Base-by-base conservation (phyloP, 1,140 invertebrate genomes). In the Parapsyche elsis region DNA sequence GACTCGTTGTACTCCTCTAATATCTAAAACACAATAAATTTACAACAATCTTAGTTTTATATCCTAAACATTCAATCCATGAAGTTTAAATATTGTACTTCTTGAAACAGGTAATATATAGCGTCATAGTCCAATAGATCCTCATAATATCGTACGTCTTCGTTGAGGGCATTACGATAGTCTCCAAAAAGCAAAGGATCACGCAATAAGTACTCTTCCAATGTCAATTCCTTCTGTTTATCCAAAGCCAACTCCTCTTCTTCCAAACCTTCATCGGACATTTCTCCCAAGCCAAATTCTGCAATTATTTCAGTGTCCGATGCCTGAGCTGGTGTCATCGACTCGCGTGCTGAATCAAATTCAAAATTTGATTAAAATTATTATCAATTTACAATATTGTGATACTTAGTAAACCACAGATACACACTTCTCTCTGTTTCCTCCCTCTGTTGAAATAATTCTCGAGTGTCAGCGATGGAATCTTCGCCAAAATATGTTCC, bases 171-270 rank as follows among this genome's bases (percentile, higher is more conserved):
- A 84, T 96, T 97, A 45, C 95, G 90, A 77, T 94, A 97, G 85
- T 98, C 96, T 0, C 96, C 96, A 86, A 94, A 98, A 0, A 98
- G 88, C 46, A 96, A 83, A 0, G 96, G 96, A 89, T 97, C 93
- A 53, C 94, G 89, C 75, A 96, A 88, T 0, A 91, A 91, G 84
- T 93, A 95, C 44, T 94, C 91, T 85, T 93, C 85, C 82, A 93
- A 85, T 61, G 87, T 88, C n/a, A 87, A 76, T 74, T 85, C 84
- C 85, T 92, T 87, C 74, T 90, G 85, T 85, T 85, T 87, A 88
- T 87, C 85, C n/a, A 85, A 78, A 64, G 86, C 86, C 71, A 84
- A 80, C 53, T 84, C 84, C 61, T 85, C 84, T 73, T 87, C 85
- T 86, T 88, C 86, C 86, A 90, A 80, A 82, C 90, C 81, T 80